Evolutionary conservation across 2,113 vertebrate genomes (phyloP).

Genomic region (Myodes glareolus): DNA sequence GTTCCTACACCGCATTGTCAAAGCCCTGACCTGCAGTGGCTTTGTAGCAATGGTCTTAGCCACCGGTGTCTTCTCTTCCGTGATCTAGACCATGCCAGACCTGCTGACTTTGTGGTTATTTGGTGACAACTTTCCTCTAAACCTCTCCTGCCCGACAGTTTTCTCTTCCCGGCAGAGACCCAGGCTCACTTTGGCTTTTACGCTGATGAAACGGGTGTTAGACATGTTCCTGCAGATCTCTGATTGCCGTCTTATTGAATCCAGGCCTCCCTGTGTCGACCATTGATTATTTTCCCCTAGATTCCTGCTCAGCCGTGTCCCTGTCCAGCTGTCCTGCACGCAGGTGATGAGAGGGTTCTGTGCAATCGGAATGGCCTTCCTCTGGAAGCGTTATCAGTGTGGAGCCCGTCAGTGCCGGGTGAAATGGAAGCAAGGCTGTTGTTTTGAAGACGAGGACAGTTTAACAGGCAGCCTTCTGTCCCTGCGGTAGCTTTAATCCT

Average conservation of each 20-base stretch:
- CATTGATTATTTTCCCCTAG: constrained; percentile 42
- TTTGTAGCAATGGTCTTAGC: neutral
- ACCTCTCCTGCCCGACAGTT: neutral
- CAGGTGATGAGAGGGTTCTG: neutral
- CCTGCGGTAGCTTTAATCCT: neutral
- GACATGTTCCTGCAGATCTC: constrained; percentile 46
- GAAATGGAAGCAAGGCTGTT: neutral
- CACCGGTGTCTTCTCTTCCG: too few relatives aligned
- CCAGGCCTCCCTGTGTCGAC: neutral
- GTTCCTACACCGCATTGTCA: neutral
- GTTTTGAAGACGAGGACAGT: neutral
- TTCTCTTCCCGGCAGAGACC: neutral
- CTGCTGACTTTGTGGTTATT: neutral
- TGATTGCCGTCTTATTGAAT: neutral
- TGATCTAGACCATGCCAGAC: neutral
- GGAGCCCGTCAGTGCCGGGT: too few relatives aligned
- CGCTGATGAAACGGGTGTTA: neutral
- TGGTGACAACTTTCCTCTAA: neutral
- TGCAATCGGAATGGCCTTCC: neutral
- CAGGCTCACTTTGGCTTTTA: neutral
- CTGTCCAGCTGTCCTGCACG: neutral
- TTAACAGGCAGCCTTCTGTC: neutral
- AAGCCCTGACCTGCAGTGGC: neutral
- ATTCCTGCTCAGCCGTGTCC: constrained; percentile 14
- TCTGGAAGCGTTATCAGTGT: neutral